These are phyloP conservation scores for Eolophus roseicapilla DNA, from an alignment of 2,113 vertebrate genomes.

Conservation along the genomic window DNA sequence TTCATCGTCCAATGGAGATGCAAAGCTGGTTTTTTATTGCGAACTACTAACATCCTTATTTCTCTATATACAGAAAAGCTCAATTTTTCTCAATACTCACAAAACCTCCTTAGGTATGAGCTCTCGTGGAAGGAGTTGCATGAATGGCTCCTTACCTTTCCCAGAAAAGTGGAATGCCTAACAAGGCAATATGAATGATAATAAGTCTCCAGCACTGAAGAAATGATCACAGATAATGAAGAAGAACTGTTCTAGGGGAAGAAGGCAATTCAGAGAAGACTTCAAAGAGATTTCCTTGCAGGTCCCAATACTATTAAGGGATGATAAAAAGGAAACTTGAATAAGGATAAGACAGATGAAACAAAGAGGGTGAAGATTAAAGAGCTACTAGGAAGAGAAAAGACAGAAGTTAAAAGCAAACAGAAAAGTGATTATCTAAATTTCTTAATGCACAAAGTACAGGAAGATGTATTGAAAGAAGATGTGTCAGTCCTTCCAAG, in stretches of 20 bases:
- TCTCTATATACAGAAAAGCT: neutral
- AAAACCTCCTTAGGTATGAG: neutral
- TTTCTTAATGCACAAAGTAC: neutral
- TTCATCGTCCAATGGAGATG: neutral
- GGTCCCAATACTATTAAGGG: conserved; percentile 14
- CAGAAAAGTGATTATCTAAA: neutral
- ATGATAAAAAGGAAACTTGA: conserved; percentile 13
- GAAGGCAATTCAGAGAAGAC: neutral
- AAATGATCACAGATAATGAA: conserved; percentile 15
- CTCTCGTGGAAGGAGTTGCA: neutral
- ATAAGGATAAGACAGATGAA: neutral
- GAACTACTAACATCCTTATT: neutral
- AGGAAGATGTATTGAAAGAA: neutral
- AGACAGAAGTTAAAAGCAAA: neutral
- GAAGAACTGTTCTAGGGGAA: neutral
- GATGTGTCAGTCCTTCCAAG: neutral
- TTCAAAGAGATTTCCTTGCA: conserved; percentile 53
- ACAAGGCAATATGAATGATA: conserved; percentile 4
- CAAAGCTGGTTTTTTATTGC: neutral
- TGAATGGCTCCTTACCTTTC: neutral
- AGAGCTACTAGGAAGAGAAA: neutral
- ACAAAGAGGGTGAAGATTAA: conserved; percentile 52
- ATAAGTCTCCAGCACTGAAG: neutral
- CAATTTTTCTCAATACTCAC: neutral
- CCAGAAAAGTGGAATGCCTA: neutral